Percentiles rank a stretch among this genome's conserved stretches.
Conservation (phyloP, 2,797 vertebrate species). For the Notamacropus eugenii region DNA sequence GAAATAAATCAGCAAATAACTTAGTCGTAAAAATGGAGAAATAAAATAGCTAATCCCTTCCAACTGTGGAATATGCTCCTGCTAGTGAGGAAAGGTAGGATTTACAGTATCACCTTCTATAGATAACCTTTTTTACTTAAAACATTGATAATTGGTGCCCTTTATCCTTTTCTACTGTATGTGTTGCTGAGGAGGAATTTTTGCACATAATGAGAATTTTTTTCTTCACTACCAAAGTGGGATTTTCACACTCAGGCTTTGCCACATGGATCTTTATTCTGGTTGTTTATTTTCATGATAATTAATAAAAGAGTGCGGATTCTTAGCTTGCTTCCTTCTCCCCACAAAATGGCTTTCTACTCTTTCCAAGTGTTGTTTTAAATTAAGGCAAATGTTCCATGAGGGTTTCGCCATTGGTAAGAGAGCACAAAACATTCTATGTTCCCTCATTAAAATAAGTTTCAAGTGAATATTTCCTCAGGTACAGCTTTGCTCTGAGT, state of each 20-base stretch:
- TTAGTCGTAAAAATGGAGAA: background rate
- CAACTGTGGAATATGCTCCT: rapidly evolving
- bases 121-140: background rate
- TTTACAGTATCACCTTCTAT: rapidly evolving
- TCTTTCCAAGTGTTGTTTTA: constrained; percentile 57
- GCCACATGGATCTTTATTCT: constrained; percentile 63
- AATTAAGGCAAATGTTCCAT: constrained; percentile 68
- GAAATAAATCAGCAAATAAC: constrained; percentile 60
- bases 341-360: constrained; percentile 70
- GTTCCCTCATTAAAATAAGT: constrained; percentile 66
- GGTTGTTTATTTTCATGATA: constrained; percentile 79
- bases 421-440: constrained; percentile 67
- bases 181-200: constrained; percentile 40
- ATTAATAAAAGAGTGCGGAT: constrained; percentile 79
- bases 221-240: constrained; percentile 71
- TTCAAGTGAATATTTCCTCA: constrained; percentile 71
- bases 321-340: constrained; percentile 68
- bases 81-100: background rate
- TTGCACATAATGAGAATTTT: constrained; percentile 51
- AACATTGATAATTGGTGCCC: background rate
- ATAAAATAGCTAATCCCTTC: background rate
- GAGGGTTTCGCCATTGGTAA: constrained; percentile 59
- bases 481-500: constrained; percentile 76
- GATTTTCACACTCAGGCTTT: constrained; percentile 80
- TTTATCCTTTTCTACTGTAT: rapidly evolving